phyloP scores from a whole-genome alignment of 2,113 vertebrate species.

The Theristicus caerulescens region DNA sequence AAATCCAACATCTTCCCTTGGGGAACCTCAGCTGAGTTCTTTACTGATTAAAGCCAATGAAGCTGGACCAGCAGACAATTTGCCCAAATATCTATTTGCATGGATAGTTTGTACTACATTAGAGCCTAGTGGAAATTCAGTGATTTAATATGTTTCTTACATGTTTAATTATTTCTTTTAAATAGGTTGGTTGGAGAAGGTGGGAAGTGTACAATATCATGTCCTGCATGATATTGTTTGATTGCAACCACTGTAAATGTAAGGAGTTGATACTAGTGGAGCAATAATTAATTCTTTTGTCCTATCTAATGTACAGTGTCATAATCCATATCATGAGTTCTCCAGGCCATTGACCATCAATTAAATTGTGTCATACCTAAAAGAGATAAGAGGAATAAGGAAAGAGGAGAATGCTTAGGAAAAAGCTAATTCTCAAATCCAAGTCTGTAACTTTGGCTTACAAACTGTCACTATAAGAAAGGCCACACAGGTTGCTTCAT shows the following conservation, averaged over 20 bases:
- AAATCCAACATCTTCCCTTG: background rate
- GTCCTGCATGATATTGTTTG: background rate
- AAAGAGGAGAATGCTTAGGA: background rate
- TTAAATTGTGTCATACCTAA: background rate
- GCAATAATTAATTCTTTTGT: background rate
- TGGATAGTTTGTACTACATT: conserved; percentile 2
- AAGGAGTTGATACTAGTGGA: background rate
- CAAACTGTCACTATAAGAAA: background rate
- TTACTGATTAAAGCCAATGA: conserved; percentile 36
- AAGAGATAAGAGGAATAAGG: background rate
- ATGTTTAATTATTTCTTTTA: background rate
- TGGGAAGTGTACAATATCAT: background rate
- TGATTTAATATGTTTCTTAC: background rate
- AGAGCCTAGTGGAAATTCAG: background rate
- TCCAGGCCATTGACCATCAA: background rate
- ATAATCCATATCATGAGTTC: background rate
- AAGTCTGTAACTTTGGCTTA: background rate
- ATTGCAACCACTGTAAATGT: background rate
- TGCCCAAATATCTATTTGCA: conserved; percentile 23
- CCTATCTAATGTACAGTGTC: background rate
- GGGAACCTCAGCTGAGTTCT: conserved; percentile 6
- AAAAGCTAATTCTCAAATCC: background rate
- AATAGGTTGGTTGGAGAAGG: background rate
- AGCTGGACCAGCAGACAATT: conserved; percentile 12
- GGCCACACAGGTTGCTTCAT: background rate